Conservation (phyloP, 2,888 invertebrate species). For the Nomada hirtipes region DNA sequence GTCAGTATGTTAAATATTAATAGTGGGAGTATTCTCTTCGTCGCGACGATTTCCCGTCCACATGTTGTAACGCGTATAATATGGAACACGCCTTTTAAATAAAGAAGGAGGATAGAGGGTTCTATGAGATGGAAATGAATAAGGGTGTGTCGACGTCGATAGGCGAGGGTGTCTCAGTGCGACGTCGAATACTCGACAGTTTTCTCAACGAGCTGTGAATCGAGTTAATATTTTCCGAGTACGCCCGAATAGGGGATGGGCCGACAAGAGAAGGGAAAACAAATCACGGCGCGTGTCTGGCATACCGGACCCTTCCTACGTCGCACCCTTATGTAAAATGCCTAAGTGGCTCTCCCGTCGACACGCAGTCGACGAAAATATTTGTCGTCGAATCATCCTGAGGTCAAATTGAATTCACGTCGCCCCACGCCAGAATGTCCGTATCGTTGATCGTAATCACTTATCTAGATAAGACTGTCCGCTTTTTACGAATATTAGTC, state of each 20-base stretch:
- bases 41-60: no score
- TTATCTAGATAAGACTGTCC: background rate
- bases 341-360: constrained; percentile 77
- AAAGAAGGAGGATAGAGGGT: background rate
- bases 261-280: constrained; percentile 75
- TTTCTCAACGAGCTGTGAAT: constrained; percentile 60
- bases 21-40: no score
- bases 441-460: constrained; percentile 57
- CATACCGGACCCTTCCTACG: constrained; percentile 81
- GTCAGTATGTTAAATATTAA: no score
- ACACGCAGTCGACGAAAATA: constrained; percentile 76
- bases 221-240: constrained; percentile 75
- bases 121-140: background rate
- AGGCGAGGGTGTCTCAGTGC: constrained; percentile 20
- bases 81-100: no score
- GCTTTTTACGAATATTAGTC: no score
- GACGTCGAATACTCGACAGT: constrained; percentile 30
- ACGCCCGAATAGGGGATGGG: constrained; percentile 50
- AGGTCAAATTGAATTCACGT: constrained; percentile 73
- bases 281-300: constrained; percentile 82
- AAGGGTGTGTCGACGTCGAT: constrained; percentile 9
- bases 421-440: constrained; percentile 18
- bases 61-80: no score
- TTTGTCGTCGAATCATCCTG: constrained; percentile 76
- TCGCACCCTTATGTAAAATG: constrained; percentile 82